A percentile compares a stretch with the other conserved stretches of the same genome.
Conservation (phyloP, 2,888 invertebrate genomes). For the Eueremaeus valkanovi region DNA sequence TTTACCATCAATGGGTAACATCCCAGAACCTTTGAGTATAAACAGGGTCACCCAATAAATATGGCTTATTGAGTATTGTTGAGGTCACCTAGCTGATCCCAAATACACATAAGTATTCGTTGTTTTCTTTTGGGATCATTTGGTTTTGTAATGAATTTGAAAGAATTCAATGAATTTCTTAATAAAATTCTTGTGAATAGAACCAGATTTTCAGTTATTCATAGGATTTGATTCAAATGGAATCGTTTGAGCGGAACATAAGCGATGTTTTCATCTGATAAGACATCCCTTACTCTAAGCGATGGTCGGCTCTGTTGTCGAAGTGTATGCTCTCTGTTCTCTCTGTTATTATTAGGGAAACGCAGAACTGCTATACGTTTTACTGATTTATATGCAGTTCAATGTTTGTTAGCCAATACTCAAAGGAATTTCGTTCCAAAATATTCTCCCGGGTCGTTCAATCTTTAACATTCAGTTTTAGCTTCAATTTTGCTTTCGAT, state of each 20-base stretch:
- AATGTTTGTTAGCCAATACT: conserved; percentile 28
- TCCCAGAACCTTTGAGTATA: no score
- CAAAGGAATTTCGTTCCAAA: not conserved
- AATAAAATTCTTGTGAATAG: not conserved
- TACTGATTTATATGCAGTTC: conserved; percentile 32
- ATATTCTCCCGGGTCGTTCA: conserved; percentile 21
- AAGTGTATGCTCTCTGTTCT: not conserved
- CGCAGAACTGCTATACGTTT: conserved; percentile 9
- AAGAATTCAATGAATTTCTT: not conserved
- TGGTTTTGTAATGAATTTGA: not conserved
- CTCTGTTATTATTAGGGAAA: conserved; percentile 23
- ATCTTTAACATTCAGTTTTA: not conserved
- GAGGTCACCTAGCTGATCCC: no score
- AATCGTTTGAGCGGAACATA: not conserved
- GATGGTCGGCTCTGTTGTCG: not conserved
- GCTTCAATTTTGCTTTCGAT: not conserved
- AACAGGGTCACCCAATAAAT: no score
- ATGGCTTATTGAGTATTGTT: no score
- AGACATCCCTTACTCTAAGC: not conserved
- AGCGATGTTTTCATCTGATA: conserved; percentile 24
- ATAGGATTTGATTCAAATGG: conserved; percentile 7
- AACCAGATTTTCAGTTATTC: not conserved
- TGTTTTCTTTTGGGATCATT: not conserved
- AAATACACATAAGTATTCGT: no score
- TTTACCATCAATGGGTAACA: no score